Conservation (phyloP, 1,140 invertebrate species). For the Hermatobates lingyangjiaoensis region DNA sequence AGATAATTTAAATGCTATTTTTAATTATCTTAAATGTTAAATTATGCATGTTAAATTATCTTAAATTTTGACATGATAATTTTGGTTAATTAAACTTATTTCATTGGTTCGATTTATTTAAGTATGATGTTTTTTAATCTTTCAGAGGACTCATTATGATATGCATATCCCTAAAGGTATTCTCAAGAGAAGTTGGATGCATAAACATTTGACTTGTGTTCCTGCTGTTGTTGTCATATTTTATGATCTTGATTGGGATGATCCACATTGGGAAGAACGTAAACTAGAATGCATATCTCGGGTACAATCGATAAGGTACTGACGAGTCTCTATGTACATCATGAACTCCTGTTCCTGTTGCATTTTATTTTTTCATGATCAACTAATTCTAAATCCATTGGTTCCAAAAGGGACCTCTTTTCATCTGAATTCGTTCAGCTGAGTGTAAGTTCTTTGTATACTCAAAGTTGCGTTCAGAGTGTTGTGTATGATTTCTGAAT, state of each 20-base stretch:
- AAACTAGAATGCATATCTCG: constrained; percentile 78
- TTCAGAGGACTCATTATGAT: constrained; percentile 69
- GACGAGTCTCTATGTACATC: not conserved
- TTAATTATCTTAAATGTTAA: too few relatives aligned
- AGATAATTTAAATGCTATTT: too few relatives aligned
- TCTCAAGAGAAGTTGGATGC: constrained; percentile 86
- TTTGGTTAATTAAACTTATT: not conserved
- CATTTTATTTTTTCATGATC: too few relatives aligned
- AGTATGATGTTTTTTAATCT: constrained; percentile 15
- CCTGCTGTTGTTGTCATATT: constrained; percentile 88
- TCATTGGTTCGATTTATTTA: not conserved
- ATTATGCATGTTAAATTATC: too few relatives aligned
- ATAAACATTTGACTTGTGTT: constrained; percentile 76
- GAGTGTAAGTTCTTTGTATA: too few relatives aligned
- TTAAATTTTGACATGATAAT: too few relatives aligned
- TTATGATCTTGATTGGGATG: constrained; percentile 94
- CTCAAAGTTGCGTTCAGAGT: too few relatives aligned
- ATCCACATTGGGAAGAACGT: constrained; percentile 79
- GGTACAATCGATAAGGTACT: constrained; percentile 70
- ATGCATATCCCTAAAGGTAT: constrained; percentile 94
- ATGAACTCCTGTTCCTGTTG: too few relatives aligned
- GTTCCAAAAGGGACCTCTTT: too few relatives aligned
- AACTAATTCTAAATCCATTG: too few relatives aligned
- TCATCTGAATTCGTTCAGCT: too few relatives aligned
- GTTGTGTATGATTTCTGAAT: too few relatives aligned